Evolutionary conservation across 2,113 vertebrate species (phyloP), one percentile per base, ranked within the genome.

Genomic region (Colistium nudipinnis): DNA sequence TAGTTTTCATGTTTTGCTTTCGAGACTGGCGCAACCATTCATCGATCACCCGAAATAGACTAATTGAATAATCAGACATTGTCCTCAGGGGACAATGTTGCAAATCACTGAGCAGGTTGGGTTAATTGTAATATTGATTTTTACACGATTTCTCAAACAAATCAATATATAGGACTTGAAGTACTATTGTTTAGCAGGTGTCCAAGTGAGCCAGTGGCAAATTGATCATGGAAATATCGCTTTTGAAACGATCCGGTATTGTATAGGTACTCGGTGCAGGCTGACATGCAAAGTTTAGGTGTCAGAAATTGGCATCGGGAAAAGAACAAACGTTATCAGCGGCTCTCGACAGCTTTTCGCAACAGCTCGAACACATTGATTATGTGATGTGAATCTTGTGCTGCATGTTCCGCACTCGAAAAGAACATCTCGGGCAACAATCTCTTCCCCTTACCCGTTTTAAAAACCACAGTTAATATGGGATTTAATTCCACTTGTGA

Each of bases 361-460:
- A 24, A n/a, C 19, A 51, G 36, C 19, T n/a, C 31, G 22, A 19
- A 28, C 27, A 36, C 12, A 44, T 6, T 22, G 7, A 65, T 17
- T 17, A 17, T 3, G 6, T 24, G 36, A 60, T 30, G 13, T 33
- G 22, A 52, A 69, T 72, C 25, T 31, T 27, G 6, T 41, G 31
- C 63, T 62, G 14, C 38, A 72, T 35, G 33, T 56, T 52, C 11
- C 64, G 20, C 36, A 27, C n/a, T 56, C 51, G 47, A 60, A 43
- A 55, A 17, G 25, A 38, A 31, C 8, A 57, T 61, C 10, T 9
- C 49, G 10, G 20, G 6, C 25, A 27, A 10, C 11, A 6, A 1
- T 36, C 55, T 45, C 36, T 60, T n/a, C 33, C 20, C 25, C 24
- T 65, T 9, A 62, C 71, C 63, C 61, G 28, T 76, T 76, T 60